Percentiles rank a stretch among this genome's conserved stretches.
Conservation (phyloP, 1,140 invertebrate species). For the Acromyrmex echinatior region DNA sequence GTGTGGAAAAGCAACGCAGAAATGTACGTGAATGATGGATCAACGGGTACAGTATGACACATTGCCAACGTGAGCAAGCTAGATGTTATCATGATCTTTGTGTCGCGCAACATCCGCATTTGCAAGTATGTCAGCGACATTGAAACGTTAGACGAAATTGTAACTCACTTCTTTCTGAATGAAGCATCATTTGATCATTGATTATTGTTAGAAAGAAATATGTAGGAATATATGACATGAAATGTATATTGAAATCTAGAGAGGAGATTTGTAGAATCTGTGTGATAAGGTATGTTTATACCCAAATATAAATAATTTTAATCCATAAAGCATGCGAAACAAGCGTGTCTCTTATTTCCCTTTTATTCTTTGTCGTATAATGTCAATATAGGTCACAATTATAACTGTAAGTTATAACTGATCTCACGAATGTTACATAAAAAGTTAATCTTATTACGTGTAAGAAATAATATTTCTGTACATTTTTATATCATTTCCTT, state of each 20-base stretch:
- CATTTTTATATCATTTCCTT: not conserved
- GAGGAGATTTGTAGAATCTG: not conserved
- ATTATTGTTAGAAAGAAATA: not conserved
- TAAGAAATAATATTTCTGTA: not conserved
- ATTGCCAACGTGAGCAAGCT: not conserved
- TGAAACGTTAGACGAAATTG: not conserved
- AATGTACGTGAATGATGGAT: constrained; percentile 12
- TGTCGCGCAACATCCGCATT: not conserved
- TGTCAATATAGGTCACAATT: not conserved
- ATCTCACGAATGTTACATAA: not conserved
- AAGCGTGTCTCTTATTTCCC: not conserved
- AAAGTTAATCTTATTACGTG: not conserved
- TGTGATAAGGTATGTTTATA: not conserved
- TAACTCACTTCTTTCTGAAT: not conserved
- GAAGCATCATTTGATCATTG: not conserved
- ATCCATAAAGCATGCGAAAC: not conserved
- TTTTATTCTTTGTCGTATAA: not conserved
- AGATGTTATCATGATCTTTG: constrained; percentile 7
- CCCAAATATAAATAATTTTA: not conserved
- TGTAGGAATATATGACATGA: not conserved
- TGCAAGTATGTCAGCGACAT: not conserved
- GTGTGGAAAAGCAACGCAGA: not conserved
- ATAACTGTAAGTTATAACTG: no score
- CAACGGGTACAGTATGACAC: not conserved
- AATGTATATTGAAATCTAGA: not conserved